Base-by-base conservation (phyloP, 2,113 vertebrate genomes). In the Nibea albiflora region DNA sequence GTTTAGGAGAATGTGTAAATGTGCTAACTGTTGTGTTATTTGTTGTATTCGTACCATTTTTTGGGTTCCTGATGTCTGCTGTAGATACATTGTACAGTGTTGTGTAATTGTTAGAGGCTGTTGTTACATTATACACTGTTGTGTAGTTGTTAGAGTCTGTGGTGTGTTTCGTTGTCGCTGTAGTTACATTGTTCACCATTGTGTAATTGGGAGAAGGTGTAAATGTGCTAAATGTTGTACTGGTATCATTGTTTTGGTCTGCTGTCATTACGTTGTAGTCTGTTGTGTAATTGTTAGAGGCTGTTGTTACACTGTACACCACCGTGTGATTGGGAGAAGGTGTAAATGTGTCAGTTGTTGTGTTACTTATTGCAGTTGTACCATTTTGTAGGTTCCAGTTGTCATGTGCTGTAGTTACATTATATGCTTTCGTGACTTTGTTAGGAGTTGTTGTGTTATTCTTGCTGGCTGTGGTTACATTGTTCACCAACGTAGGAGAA, bases 201-300 rank as follows among this genome's bases (percentile, higher is more conserved):
- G 46, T 64, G n/a, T 15, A 1, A 16, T 26, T 44, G 11, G 1
- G 17, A 61, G 26, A 16, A 20, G 26, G 2, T 19, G 54, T 68
- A 9, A 46, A 14, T 24, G 35, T n/a, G 12, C 28, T 53, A 20
- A 11, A 17, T 35, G 66, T 69, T 19, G 46, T 10, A 24, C 4
- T 35, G 35, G 7, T 35, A 35, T 7, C 35, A 35, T 35, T 35
- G 35, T 31, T 31, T 31, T 31, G 28, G 28, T 31, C 28, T 31
- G 28, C 28, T 31, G 28, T 31, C 42, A 11, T 44, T 44, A 44
- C 42, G 24, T 16, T 24, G 44, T 31, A n/a, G 14, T 10, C 5
- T 31, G 57, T 31, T 65, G 74, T 84, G 61, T 56, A 50, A 56
- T 73, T 62, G 24, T 22, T 64, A 2, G 50, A 11, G 4, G 19